These are phyloP conservation scores for Drosophila dives DNA, from an alignment of 2,888 invertebrate species.

Conservation along the genomic window DNA sequence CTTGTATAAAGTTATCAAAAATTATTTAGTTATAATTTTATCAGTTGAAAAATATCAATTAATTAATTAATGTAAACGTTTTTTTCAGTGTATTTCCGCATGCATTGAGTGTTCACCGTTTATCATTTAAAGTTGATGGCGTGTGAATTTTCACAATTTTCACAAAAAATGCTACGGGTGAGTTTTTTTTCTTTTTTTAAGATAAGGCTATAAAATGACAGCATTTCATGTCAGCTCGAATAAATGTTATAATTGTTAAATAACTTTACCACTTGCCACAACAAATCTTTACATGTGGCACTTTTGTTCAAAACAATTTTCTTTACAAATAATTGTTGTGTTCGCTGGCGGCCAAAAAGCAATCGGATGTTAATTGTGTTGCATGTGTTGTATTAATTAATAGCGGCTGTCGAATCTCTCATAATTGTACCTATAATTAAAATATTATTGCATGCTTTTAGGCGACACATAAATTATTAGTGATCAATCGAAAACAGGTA, in stretches of 20 bases:
- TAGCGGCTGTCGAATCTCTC: slow-evolving; percentile 2
- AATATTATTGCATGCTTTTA: slow-evolving; percentile 33
- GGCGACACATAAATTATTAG: slow-evolving; percentile 9
- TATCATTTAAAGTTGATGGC: slow-evolving; percentile 13
- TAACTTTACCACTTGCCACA: slow-evolving; percentile 41
- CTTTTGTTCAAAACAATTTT: background rate
- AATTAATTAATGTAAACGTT: background rate
- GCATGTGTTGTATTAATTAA: slow-evolving; percentile 24
- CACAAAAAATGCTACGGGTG: slow-evolving; percentile 15
- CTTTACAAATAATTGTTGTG: background rate
- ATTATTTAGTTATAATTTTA: background rate
- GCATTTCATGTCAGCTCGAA: slow-evolving; percentile 46
- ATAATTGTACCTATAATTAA: slow-evolving; percentile 1
- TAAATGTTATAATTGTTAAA: slow-evolving; percentile 57
- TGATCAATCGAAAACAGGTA: background rate
- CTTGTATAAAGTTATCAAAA: background rate
- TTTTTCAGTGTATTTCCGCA: slow-evolving; percentile 8
- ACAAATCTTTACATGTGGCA: slow-evolving; percentile 10
- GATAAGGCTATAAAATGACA: slow-evolving; percentile 22
- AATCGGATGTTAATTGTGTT: slow-evolving; percentile 7
- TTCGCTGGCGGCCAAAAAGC: slow-evolving; percentile 9
- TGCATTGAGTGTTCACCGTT: background rate
- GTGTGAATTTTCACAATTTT: slow-evolving; percentile 32
- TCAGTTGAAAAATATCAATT: background rate
- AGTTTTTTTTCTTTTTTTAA: slow-evolving; percentile 1